These are phyloP conservation scores for Anisognathus igniventris DNA, from an alignment of 2,797 vertebrate species.

Conservation along the genomic window DNA sequence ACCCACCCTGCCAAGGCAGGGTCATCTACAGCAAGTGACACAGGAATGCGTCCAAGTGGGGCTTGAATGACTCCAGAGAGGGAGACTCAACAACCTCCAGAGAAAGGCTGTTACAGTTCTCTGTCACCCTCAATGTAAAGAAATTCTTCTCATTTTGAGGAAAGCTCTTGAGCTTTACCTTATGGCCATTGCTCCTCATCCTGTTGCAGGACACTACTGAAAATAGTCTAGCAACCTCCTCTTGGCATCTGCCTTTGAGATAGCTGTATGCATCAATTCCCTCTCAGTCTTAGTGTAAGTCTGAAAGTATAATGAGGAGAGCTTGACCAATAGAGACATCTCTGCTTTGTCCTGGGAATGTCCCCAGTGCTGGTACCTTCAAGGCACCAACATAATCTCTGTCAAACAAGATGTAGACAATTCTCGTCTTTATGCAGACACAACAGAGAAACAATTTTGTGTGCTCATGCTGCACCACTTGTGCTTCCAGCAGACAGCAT, in stretches of 20 bases:
- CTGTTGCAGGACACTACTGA: fast-evolving
- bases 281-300: not conserved
- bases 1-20: not conserved
- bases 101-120: not conserved
- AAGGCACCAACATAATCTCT: not conserved
- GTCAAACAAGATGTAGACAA: not conserved
- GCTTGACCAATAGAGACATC: not conserved
- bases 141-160: not conserved
- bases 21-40: not conserved
- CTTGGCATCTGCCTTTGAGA: not conserved
- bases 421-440: not conserved
- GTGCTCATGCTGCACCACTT: not conserved
- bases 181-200: fast-evolving
- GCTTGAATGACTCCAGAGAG: not conserved
- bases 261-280: not conserved
- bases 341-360: not conserved
- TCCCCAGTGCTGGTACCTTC: not conserved
- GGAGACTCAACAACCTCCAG: not conserved
- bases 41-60: not conserved
- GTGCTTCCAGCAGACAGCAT: not conserved
- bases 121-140: not conserved
- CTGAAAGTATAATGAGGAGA: not conserved
- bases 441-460: not conserved
- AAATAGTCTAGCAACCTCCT: not conserved
- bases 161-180: not conserved